phyloP scores from a whole-genome alignment of 92 coral and sea anemone genomes.

The Parazoanthus atlanticus region DNA sequence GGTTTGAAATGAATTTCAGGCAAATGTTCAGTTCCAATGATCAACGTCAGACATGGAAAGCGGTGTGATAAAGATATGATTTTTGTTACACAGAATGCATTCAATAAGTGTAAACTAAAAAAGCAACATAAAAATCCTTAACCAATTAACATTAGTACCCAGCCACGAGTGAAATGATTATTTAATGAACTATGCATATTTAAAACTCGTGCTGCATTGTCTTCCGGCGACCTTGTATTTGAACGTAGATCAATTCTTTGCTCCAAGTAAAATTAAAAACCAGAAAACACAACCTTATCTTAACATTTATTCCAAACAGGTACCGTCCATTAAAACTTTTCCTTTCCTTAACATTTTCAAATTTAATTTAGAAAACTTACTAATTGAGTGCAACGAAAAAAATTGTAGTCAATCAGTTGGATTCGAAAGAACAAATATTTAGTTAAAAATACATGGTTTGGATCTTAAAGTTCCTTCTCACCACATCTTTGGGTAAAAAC shows the following conservation, averaged over 20 bases:
- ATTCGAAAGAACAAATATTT: neutral
- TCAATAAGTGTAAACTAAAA: neutral
- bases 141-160: constrained; percentile 25
- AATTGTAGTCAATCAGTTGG: neutral
- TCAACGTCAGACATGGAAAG: neutral
- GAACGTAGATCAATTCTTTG: neutral
- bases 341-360: neutral
- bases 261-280: neutral
- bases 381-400: neutral
- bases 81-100: neutral
- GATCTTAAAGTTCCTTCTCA: neutral
- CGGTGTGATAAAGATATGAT: neutral
- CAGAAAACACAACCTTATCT: neutral
- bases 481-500: neutral
- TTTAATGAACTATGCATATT: neutral
- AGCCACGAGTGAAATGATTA: neutral
- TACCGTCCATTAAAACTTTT: neutral
- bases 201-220: neutral
- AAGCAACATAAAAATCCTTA: neutral
- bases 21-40: neutral
- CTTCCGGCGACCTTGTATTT: neutral
- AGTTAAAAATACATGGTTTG: neutral
- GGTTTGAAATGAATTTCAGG: neutral
- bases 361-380: neutral
- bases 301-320: neutral